phyloP scores from a whole-genome alignment of 2,888 invertebrate species.

The Aleiodes alternator region DNA sequence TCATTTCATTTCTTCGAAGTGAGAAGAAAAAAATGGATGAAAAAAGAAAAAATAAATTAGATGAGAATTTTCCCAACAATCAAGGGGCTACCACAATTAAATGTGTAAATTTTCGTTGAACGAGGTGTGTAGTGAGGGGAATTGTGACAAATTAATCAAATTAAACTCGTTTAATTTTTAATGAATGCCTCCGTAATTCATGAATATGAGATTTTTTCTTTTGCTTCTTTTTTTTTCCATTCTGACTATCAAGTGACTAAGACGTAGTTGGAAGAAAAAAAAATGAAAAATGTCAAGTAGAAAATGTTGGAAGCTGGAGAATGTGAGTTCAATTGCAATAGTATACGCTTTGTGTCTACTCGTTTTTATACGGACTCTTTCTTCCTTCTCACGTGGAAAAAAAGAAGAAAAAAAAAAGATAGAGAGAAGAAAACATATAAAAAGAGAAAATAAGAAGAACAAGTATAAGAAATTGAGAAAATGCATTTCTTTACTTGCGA shows the following conservation, averaged over 20 bases:
- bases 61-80: conserved; percentile 19
- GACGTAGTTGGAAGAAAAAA: background rate
- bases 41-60: background rate
- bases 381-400: conserved; percentile 23
- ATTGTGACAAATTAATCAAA: conserved; percentile 12
- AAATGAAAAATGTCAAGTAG: background rate
- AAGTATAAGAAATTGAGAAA: conserved; percentile 52
- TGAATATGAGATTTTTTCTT: background rate
- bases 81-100: conserved; percentile 22
- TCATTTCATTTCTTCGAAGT: conserved; percentile 13
- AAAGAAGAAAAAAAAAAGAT: conserved; percentile 21
- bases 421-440: conserved; percentile 37
- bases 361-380: conserved; percentile 7
- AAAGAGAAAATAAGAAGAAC: conserved; percentile 37
- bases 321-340: conserved; percentile 39
- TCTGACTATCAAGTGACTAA: background rate
- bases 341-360: conserved; percentile 19
- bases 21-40: too few species aligned
- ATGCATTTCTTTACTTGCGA: conserved; percentile 53
- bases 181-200: conserved; percentile 2
- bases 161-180: conserved; percentile 24
- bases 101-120: conserved; percentile 22
- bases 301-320: conserved; percentile 40
- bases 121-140: background rate
- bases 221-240: too few species aligned